Base-by-base conservation (phyloP, 2,888 invertebrate genomes). In the Lampropteryx suffumata region DNA sequence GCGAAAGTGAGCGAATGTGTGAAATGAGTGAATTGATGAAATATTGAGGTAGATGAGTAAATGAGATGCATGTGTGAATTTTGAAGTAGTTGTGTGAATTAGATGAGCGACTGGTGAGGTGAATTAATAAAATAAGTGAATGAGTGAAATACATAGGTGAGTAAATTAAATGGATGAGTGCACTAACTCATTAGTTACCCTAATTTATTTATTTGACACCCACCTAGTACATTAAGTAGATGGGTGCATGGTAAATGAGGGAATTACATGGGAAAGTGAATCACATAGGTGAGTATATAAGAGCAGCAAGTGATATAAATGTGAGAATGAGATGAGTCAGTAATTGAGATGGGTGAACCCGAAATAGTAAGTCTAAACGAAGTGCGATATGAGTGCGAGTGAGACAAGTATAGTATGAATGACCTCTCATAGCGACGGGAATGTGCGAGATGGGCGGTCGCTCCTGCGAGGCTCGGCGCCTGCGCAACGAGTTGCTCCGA, bases 341-440 rank as follows among this genome's bases (percentile, higher is more conserved):
- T 36, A 24, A 35, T 9, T 12, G 43, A 43, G 17, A 17, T 17
- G 17, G 4, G 4, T 4, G 17, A 4, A 17, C 4, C 2, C 17
- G 13, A 12, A 12, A 30, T 30, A 33, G n/a, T 17, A 7, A 6
- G 7, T 7, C 14, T 9, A 17, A 14, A 3, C 3, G 17, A 4
- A 2, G 17, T 32, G 27, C 13, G 28, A 43, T n/a, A n/a, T n/a
- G n/a, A n/a, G n/a, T n/a, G 40, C 30, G 34, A 26, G 11, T 44
- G 29, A 43, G 26, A 12, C 9, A 41, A 11, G 17, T 35, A 51
- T 14, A 36, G n/a, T 28, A 44, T n/a, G 27, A 47, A 42, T 44
- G 57, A 85, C 86, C 85, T 81, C 84, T 79, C 80, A 84, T 84
- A 7, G 90, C 84, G 2, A 90, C 84, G 0, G 90, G 90, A 65